Conservation (phyloP, 92 coral and sea anemone species). For the Diadumene lineata region DNA sequence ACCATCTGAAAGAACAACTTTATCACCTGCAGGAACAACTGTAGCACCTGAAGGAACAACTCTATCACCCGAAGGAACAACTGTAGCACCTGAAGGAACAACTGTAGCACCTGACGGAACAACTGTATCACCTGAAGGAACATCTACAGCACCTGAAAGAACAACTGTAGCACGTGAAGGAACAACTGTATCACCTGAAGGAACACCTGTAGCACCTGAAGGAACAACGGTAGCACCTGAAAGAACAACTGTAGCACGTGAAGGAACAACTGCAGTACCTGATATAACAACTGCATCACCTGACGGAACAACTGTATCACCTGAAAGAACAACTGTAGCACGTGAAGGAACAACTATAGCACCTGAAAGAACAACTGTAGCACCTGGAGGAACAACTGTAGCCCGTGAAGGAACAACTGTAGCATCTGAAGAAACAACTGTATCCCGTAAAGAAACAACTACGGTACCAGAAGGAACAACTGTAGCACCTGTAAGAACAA, state of each 20-base stretch:
- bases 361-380: neutral
- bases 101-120: conserved; percentile 7
- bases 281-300: neutral
- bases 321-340: too few relatives aligned
- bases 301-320: neutral
- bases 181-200: neutral
- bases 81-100: neutral
- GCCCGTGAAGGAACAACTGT: neutral
- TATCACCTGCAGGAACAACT: neutral
- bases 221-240: conserved; percentile 6
- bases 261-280: neutral
- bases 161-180: neutral
- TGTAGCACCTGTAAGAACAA: neutral
- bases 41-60: neutral
- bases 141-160: conserved; percentile 2
- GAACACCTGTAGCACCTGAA: neutral
- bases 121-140: neutral
- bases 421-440: neutral
- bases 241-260: neutral
- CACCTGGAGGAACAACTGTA: neutral
- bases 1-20: neutral
- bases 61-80: neutral
- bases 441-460: neutral
- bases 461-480: neutral
- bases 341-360: conserved; percentile 4